These are phyloP conservation scores for Notamacropus eugenii DNA, from an alignment of 2,797 vertebrate species.

Conservation along the genomic window DNA sequence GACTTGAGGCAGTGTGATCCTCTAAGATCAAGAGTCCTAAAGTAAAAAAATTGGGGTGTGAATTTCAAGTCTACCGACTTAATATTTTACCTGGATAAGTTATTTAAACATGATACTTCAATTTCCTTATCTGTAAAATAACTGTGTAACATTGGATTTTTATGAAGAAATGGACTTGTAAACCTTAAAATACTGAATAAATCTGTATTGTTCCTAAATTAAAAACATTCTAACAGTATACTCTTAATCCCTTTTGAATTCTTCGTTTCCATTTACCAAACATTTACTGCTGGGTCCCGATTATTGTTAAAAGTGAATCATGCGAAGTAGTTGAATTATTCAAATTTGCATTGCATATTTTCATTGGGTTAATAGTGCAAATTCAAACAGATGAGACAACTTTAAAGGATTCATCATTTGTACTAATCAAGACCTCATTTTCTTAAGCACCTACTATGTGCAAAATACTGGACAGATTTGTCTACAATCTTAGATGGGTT, in stretches of 20 bases:
- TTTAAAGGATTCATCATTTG: background rate
- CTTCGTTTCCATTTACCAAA: background rate
- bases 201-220: background rate
- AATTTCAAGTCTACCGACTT: background rate
- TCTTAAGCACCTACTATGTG: background rate
- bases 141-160: background rate
- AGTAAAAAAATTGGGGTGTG: background rate
- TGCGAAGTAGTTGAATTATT: background rate
- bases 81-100: background rate
- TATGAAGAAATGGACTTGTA: background rate
- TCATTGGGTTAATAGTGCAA: background rate
- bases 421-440: background rate
- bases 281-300: background rate
- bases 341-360: background rate
- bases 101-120: background rate
- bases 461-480: background rate
- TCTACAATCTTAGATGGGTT: background rate
- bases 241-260: background rate
- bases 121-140: background rate
- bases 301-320: too few species aligned
- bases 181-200: background rate
- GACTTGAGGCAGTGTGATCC: background rate
- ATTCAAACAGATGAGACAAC: background rate
- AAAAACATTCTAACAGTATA: background rate
- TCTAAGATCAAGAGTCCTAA: background rate